Evolutionary conservation across 2,113 vertebrate species (phyloP), one percentile per base, ranked within the genome.

Genomic region (Blennius ocellaris): DNA sequence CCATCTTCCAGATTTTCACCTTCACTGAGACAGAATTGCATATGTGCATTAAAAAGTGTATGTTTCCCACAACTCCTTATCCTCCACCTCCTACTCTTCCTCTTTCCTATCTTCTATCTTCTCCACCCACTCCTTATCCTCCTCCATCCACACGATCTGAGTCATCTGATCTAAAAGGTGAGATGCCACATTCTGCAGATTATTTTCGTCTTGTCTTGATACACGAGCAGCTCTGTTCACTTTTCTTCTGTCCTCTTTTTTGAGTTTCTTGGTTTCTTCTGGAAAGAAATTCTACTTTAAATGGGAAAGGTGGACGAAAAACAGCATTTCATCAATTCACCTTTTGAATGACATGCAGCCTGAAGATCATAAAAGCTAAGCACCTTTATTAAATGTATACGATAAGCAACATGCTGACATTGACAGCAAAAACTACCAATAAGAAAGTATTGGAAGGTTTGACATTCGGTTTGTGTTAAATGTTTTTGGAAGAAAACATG

Each of bases 131-230:
- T 63, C 65, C 76, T 82, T 68, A 58, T 65, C 75, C 69, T 65
- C 78, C 76, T 69, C 48, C 68, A 36, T 66, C 66, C 36, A 55
- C 70, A 63, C 50, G n/a, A 66, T 80, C 80, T 86, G 83, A 90
- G 80, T 88, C 87, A 90, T 89, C 65, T 86, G 63, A 85, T 79
- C 78, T 69, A 44, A 83, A 82, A 85, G 85, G 82, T 84, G 83
- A 40, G 75, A 80, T 80, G 78, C 57, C 55, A 51, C 79, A 15
- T 85, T 77, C 74, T 54, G 67, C 56, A 65, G 73, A 84, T 83
- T 87, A 76, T 84, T 82, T 89, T 80, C 75, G 77, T 86, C 75
- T 68, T 14, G 14, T 68, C 67, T 59, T 52, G 16, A 47, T 40
- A 38, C 80, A 66, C 16, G 44, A 76, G 49, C 81, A 55, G 16